Percentiles rank a stretch among this genome's conserved stretches.
These are phyloP conservation scores for Bergia sp. DNA, from an alignment of 92 coral and sea anemone genomes.

Conservation along the genomic window DNA sequence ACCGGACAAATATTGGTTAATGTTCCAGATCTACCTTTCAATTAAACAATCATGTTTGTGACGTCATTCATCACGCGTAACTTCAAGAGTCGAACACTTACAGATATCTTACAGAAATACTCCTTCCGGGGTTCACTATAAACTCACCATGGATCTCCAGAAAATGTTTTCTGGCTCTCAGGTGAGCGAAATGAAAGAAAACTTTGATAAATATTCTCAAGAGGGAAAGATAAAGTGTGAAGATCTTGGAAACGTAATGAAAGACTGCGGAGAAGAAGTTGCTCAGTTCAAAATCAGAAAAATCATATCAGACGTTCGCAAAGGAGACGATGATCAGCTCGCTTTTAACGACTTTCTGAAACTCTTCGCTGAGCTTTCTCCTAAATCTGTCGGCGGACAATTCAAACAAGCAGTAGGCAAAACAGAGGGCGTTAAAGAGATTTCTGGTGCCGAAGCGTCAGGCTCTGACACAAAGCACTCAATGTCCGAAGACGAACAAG, in stretches of 20 bases:
- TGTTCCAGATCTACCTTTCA: too few relatives aligned
- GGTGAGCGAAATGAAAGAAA: slow-evolving; percentile 81
- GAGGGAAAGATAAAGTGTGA: slow-evolving; percentile 65
- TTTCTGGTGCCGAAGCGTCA: slow-evolving; percentile 77
- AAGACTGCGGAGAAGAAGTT: slow-evolving; percentile 88
- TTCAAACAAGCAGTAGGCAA: slow-evolving; percentile 82
- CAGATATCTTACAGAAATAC: neutral
- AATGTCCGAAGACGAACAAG: slow-evolving; percentile 86
- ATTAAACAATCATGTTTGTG: neutral
- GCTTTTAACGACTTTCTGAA: slow-evolving; percentile 78
- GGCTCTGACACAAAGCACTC: slow-evolving; percentile 96
- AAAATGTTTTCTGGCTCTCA: slow-evolving; percentile 75
- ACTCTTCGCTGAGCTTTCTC: slow-evolving; percentile 75
- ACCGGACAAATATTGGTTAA: too few relatives aligned
- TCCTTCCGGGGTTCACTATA: neutral
- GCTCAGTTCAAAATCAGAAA: slow-evolving; percentile 87
- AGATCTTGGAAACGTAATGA: slow-evolving; percentile 81
- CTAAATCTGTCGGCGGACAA: slow-evolving; percentile 84
- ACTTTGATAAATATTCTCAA: slow-evolving; percentile 73
- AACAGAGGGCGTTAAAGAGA: slow-evolving; percentile 72
- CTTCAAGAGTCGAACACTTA: neutral
- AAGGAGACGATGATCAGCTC: slow-evolving; percentile 66
- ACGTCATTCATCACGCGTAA: slow-evolving; percentile 17
- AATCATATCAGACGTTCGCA: slow-evolving; percentile 66
- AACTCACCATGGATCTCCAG: slow-evolving; percentile 54